A percentile compares a stretch with the other conserved stretches of the same genome.
phyloP scores from a whole-genome alignment of 2,797 vertebrate species.

The Enteromius argenteus region DNA sequence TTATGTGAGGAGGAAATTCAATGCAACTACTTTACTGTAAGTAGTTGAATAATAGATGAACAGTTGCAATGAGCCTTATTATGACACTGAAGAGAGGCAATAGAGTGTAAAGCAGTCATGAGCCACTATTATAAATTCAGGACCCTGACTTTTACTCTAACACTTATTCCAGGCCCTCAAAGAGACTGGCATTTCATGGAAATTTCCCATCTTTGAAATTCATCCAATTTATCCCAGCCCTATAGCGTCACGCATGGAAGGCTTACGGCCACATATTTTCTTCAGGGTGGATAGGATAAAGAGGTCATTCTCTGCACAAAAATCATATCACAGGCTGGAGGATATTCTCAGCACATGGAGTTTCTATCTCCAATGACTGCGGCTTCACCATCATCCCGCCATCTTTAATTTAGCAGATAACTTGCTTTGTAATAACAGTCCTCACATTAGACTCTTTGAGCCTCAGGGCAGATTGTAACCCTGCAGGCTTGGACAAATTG shows the following conservation, averaged over 20 bases:
- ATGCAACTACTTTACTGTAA: not conserved
- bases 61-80: not conserved
- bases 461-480: not conserved
- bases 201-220: conserved; percentile 41
- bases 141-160: not conserved
- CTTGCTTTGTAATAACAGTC: conserved; percentile 4
- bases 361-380: not conserved
- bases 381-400: conserved; percentile 9
- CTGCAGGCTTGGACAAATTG: not conserved
- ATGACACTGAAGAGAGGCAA: not conserved
- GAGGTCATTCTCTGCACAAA: conserved; percentile 28
- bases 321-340: not conserved
- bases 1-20: not conserved
- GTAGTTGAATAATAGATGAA: not conserved
- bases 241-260: conserved; percentile 25
- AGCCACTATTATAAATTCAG: conserved; percentile 16
- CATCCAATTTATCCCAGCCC: conserved; percentile 33
- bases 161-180: conserved; percentile 37
- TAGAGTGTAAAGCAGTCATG: not conserved
- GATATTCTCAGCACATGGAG: conserved; percentile 23
- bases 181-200: conserved; percentile 43
- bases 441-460: not conserved
- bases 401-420: conserved; percentile 40
- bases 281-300: conserved; percentile 27
- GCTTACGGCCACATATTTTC: conserved; percentile 15